Evolutionary conservation across 2,797 vertebrate genomes (phyloP).

Genomic region (Platalea minor): DNA sequence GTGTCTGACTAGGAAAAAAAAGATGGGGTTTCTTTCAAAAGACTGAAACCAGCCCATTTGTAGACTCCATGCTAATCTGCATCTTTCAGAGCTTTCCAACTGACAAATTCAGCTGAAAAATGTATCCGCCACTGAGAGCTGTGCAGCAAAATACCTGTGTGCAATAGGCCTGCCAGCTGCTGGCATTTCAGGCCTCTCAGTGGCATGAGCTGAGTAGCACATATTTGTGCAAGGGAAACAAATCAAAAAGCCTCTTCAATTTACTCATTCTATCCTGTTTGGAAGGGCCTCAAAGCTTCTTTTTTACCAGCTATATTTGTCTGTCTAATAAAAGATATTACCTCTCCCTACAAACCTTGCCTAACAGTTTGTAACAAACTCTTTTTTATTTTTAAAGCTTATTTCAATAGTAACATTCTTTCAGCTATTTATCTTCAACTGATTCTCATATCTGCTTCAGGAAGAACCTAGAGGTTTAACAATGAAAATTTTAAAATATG

Average conservation of each 20-base stretch:
- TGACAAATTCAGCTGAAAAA: background rate
- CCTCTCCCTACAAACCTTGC: background rate
- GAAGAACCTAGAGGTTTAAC: background rate
- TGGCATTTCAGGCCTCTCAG: background rate
- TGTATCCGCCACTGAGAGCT: accelerated
- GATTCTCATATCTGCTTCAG: background rate
- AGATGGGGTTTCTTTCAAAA: accelerated
- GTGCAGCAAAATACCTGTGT: background rate
- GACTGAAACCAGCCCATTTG: background rate
- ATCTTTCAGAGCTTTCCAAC: background rate
- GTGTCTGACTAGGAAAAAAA: background rate
- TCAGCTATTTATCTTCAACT: background rate
- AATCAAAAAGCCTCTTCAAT: background rate
- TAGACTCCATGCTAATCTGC: background rate
- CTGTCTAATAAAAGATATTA: background rate
- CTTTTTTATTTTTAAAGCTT: background rate
- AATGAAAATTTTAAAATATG: background rate
- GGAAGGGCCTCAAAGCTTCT: background rate
- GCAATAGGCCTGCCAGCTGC: conserved; percentile 8
- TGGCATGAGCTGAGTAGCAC: background rate
- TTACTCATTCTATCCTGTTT: background rate
- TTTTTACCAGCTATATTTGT: background rate
- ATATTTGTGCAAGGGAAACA: background rate
- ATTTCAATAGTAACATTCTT: background rate
- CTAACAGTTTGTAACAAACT: background rate